These are phyloP conservation scores for Tortrix viridana DNA, from an alignment of 2,888 invertebrate genomes.

Conservation along the genomic window DNA sequence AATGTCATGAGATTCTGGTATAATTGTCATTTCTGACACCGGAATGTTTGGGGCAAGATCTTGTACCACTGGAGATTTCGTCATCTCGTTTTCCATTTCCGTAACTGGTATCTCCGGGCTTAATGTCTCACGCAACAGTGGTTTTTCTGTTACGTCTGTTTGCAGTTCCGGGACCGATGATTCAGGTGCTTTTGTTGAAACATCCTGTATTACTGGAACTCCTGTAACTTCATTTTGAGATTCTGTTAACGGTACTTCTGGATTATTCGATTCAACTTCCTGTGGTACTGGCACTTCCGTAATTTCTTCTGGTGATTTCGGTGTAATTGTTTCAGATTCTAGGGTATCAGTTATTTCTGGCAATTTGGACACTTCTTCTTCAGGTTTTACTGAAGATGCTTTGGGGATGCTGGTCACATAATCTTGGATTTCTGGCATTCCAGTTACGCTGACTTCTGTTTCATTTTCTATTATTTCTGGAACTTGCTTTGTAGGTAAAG, in stretches of 20 bases:
- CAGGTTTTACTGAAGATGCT: constrained; percentile 8
- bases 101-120: neutral
- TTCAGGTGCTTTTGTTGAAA: constrained; percentile 6
- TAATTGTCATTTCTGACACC: neutral
- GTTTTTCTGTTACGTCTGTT: constrained; percentile 7
- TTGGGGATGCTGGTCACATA: neutral
- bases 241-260: constrained; percentile 26
- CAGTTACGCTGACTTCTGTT: neutral
- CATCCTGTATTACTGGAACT: constrained; percentile 21
- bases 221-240: constrained; percentile 33
- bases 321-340: constrained; percentile 8
- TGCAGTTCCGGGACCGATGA: constrained; percentile 2
- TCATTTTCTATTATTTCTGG: constrained; percentile 15
- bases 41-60: constrained; percentile 17
- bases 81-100: constrained; percentile 6
- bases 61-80: constrained; percentile 4
- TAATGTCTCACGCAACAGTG: neutral
- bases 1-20: constrained; percentile 1
- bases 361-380: constrained; percentile 7
- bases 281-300: constrained; percentile 34
- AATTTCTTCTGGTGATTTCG: constrained; percentile 19
- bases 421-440: constrained; percentile 6
- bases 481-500: constrained; percentile 19
- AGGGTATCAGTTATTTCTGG: neutral
- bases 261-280: neutral